Base-by-base conservation (phyloP, 2,888 invertebrate genomes). In the Craniophora ligustri region DNA sequence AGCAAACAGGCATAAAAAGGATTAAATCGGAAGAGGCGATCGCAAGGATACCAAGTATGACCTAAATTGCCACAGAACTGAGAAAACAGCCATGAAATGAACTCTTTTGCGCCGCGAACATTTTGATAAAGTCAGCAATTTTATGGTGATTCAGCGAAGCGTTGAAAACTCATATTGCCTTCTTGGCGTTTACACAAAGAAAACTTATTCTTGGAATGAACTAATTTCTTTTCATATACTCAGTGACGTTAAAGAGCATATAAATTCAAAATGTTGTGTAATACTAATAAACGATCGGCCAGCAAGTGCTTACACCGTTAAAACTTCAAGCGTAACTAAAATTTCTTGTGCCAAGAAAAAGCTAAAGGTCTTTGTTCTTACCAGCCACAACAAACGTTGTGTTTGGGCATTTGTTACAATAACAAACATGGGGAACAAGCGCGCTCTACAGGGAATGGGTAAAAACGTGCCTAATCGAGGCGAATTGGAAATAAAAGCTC, bases 351-450 rank as follows among this genome's bases (percentile, higher is more conserved):
- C 75, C 72, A 76, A 79, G 82, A 80, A 84, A 86, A 83, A 84
- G 73, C 78, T 78, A 79, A 86, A 84, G 79, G 80, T 86, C 90
- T 90, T 92, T 92, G 91, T 92, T 91, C 88, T 86, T 75, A 67
- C 78, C 80, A 90, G 91, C 87, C 92, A 91, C 92, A 92, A 92
- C 91, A 91, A 86, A 86, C 84, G 80, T 70, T 71, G 72, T 87
- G 89, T 90, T 89, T 88, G 85, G 85, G 84, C 82, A 81, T 86
- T 88, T 82, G 85, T 82, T 88, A 85, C 85, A 87, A 91, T 89
- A 91, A 89, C 89, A 91, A 89, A 87, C 86, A 85, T 75, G 78
- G 79, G 79, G 78, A 71, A 76, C 65, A 69, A 78, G 73, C 69
- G 64, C 55, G 78, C 74, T 76, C 75, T 69, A 72, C 65, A 60